Percentiles rank a stretch among this genome's conserved stretches.
These are phyloP conservation scores for Sarcoramphus papa DNA, from an alignment of 2,797 vertebrate genomes.

Conservation along the genomic window DNA sequence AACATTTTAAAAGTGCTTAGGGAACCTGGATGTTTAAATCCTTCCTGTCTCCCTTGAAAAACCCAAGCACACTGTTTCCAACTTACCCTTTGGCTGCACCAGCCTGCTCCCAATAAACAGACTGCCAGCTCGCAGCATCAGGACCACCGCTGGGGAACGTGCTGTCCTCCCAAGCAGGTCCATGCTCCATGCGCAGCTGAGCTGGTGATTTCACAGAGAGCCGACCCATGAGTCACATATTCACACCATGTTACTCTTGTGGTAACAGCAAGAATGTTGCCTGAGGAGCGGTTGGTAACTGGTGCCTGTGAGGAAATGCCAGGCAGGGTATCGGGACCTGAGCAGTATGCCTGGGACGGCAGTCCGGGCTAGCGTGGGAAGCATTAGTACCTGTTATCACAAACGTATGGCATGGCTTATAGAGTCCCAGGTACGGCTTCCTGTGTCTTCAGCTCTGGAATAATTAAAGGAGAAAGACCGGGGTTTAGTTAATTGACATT, in stretches of 20 bases:
- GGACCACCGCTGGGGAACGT: neutral
- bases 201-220: neutral
- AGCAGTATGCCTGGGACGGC: accelerated
- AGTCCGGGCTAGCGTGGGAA: neutral
- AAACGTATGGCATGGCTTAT: neutral
- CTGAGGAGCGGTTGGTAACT: accelerated
- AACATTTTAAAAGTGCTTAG: neutral
- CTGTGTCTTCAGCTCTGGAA: neutral
- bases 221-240: neutral
- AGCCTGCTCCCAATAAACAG: neutral
- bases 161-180: neutral
- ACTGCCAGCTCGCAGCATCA: neutral
- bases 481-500: neutral
- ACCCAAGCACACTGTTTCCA: neutral
- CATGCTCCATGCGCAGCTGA: neutral
- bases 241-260: neutral
- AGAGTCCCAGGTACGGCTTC: neutral
- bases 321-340: neutral
- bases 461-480: too few species aligned
- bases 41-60: neutral
- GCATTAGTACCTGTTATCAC: neutral
- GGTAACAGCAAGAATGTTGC: neutral
- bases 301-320: neutral
- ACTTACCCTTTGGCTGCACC: neutral
- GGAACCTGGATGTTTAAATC: neutral